Evolutionary conservation across 2,113 vertebrate species (phyloP).

Genomic region (Dromiciops gliroides): DNA sequence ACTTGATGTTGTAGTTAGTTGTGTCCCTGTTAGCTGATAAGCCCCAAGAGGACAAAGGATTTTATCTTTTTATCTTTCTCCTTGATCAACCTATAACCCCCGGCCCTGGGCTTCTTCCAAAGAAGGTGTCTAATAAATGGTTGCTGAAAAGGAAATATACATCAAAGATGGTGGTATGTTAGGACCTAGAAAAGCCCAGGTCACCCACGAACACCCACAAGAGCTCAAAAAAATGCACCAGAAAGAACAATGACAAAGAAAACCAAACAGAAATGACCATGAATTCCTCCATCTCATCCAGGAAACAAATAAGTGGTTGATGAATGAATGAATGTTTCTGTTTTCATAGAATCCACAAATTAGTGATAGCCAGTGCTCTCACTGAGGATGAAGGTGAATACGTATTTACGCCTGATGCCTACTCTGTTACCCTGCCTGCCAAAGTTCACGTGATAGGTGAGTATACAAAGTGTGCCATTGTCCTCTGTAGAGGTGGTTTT

Average conservation of each 20-base stretch:
- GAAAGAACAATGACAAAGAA: background rate
- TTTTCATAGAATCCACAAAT: slow-evolving; percentile 89
- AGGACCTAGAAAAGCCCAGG: background rate
- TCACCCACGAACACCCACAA: background rate
- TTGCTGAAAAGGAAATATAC: background rate
- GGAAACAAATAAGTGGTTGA: background rate
- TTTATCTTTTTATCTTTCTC: background rate
- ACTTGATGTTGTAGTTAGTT: background rate
- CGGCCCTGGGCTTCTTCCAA: background rate
- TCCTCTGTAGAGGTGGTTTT: background rate
- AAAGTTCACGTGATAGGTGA: slow-evolving; percentile 96
- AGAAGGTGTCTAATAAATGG: background rate
- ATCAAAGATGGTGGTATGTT: background rate
- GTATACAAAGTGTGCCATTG: slow-evolving; percentile 51
- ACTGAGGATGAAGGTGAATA: slow-evolving; percentile 96
- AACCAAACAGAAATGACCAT: background rate
- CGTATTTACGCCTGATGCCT: slow-evolving; percentile 95
- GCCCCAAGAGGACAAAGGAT: background rate
- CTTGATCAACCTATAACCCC: background rate
- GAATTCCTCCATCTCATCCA: background rate
- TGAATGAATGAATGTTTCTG: slow-evolving; percentile 13
- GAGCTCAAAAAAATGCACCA: background rate
- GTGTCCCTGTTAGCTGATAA: background rate
- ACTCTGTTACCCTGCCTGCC: slow-evolving; percentile 90
- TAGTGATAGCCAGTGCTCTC: slow-evolving; percentile 87